Evolutionary conservation across 2,113 vertebrate species (phyloP), one percentile per base, ranked within the genome.

Genomic region (Epinephelus moara): DNA sequence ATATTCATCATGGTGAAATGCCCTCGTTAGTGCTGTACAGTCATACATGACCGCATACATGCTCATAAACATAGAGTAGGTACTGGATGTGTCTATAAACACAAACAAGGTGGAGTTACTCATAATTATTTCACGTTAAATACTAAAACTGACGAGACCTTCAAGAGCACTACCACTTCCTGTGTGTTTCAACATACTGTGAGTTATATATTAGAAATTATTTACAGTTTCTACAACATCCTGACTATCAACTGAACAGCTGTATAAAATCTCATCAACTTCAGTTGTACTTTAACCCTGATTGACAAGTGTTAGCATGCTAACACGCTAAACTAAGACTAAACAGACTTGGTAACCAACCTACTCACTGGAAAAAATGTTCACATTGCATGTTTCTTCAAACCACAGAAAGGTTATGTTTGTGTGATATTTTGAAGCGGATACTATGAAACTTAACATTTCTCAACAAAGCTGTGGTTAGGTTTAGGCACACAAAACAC

Each of bases 1-100:
- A 89, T 90, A 92, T 89, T 91, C 52, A 92, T 78, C 6, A 37
- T 6, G 15, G 49, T 67, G 33, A 74, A 89, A 23, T 33, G 47
- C 30, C 33, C 25, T 18, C 42, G 23, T 68, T 70, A 73, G 27
- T 73, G 70, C 9, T 5, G 33, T 14, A 18, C 37, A 61, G 73
- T 55, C 52, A 15, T 18, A 27, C 3, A 4, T 1, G 67, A 63
- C n/a, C 8, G 19, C 27, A 2, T 0, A 47, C 27, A 33, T 33
- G 37, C 53, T 61, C 57, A 53, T 8, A 67, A 52, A 49, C 23
- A 80, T 19, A 47, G 18, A 42, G 42, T 13, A 45, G 19, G 27
- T 52, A 3, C 18, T 49, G n/a, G 53, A 50, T 50, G 13, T 62
- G 47, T 57, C 62, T 23, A 23, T 25, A 40, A 37, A 17, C 40